Evolutionary conservation across 1,140 invertebrate species (phyloP), one percentile per base, ranked within the genome.

Genomic region (Psilanteris sp.): DNA sequence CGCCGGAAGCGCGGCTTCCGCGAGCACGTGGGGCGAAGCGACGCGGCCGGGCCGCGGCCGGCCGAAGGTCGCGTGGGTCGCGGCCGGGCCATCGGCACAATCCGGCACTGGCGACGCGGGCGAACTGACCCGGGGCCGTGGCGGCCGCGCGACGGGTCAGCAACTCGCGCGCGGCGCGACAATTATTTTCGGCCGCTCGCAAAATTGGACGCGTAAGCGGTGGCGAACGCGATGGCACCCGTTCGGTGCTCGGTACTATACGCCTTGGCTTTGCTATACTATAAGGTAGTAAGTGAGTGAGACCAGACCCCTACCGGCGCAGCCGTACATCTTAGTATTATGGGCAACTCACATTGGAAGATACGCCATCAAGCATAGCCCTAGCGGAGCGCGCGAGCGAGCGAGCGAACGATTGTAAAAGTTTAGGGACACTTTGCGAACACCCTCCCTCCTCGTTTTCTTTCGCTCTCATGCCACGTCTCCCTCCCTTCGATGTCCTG

Each of bases 311-410:
- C 87, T 88, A 87, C 88, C 89, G 92, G 92, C 92, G 91, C 91
- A 92, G 91, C 86, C 91, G 92, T 92, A 92, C 91, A 92, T 92
- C 91, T 92, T 91, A 90, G 90, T 90, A 91, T 91, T 92, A 92
- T 91, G 91, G 91, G 89, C 90, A 86, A 90, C 91, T 91, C 91
- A 92, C 91, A 93, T 93, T 93, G 92, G 92, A 92, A 92, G 92
- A 92, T 91, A 92, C 92, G 92, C 90, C 92, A 93, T 93, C 92
- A 93, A 93, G 92, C 91, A 90, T 88, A 89, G 89, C 91, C 91
- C 90, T 92, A 92, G 91, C 90, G 85, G 85, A 83, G 87, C 86
- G 85, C 86, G 88, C 85, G 90, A 90, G 83, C 84, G 90, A 90
- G 83, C 84, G 66, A 78, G 71, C 79, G 88, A 89, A 87, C 90